These are phyloP conservation scores for Helogale parvula DNA, from an alignment of 2,113 vertebrate genomes.

Conservation along the genomic window DNA sequence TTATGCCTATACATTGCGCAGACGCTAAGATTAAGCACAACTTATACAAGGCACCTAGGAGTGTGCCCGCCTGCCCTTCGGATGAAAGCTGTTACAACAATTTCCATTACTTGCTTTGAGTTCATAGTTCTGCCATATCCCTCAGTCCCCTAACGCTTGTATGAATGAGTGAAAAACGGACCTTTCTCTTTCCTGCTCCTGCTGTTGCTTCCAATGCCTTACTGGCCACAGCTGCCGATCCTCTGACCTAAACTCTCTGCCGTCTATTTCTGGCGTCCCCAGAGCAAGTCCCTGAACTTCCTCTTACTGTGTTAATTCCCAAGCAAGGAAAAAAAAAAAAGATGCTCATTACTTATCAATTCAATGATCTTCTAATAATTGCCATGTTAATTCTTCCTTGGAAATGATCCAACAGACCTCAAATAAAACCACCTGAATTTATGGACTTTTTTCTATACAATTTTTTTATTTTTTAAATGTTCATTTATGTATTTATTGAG, in stretches of 20 bases:
- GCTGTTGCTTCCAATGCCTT: neutral
- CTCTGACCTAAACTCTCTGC: neutral
- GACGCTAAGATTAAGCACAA: constrained; percentile 78
- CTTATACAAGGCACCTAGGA: neutral
- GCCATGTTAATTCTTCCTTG: neutral
- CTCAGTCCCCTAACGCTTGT: neutral
- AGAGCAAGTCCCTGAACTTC: neutral
- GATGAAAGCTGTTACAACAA: neutral
- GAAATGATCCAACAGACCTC: neutral
- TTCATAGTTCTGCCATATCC: neutral
- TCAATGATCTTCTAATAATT: constrained; percentile 33
- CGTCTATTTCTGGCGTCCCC: constrained; percentile 24
- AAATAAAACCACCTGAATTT: constrained; percentile 5
- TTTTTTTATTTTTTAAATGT: neutral
- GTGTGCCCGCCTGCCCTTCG: neutral
- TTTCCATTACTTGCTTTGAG: neutral
- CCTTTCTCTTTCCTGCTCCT: constrained; percentile 10
- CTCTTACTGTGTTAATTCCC: neutral
- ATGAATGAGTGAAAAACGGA: neutral
- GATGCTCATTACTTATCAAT: neutral
- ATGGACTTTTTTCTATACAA: neutral
- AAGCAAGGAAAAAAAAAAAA: neutral
- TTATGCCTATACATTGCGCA: neutral
- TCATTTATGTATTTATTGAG: too few relatives aligned
- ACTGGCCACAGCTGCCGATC: neutral